phyloP scores from a whole-genome alignment of 2,797 vertebrate species.

The Pagetopsis macropterus region DNA sequence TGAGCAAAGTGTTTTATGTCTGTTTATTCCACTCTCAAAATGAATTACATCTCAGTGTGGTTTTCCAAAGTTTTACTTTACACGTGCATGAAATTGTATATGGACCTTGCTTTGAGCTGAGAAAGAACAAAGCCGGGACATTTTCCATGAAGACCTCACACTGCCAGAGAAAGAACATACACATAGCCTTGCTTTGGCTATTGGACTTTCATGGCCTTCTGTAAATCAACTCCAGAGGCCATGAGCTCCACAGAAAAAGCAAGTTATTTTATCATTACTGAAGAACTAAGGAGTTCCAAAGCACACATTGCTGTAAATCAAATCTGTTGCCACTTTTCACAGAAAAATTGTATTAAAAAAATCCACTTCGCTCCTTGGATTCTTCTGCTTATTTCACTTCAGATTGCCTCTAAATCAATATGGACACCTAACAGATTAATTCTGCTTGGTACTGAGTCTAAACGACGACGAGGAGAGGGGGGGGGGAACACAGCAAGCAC shows the following conservation, averaged over 20 bases:
- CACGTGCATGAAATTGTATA: constrained; percentile 60
- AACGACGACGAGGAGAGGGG: constrained; percentile 30
- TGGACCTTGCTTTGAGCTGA: constrained; percentile 56
- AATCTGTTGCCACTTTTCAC: constrained; percentile 60
- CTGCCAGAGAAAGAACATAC: constrained; percentile 55
- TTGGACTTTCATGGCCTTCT: constrained; percentile 63
- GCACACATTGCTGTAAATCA: constrained; percentile 75
- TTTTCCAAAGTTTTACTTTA: constrained; percentile 11
- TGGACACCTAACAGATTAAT: constrained; percentile 64
- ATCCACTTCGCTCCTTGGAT: constrained; percentile 48
- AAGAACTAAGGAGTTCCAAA: constrained; percentile 72
- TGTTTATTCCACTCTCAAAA: constrained; percentile 22
- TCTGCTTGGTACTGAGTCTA: constrained; percentile 41
- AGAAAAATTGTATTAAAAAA: constrained; percentile 54
- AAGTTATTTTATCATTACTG: constrained; percentile 75
- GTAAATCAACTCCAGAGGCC: constrained; percentile 77
- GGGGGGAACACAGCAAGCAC: constrained; percentile 8
- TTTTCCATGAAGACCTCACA: constrained; percentile 44
- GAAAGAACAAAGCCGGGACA: constrained; percentile 34
- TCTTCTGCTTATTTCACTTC: constrained; percentile 52
- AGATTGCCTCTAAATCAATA: constrained; percentile 68
- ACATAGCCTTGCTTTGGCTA: constrained; percentile 54
- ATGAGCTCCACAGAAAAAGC: constrained; percentile 54
- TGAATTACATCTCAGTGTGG: constrained; percentile 49
- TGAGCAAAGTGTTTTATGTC: constrained; percentile 27